A percentile compares a stretch with the other conserved stretches of the same genome.
These are phyloP conservation scores for Vireo altiloquus DNA, from an alignment of 2,113 vertebrate species.

Conservation along the genomic window DNA sequence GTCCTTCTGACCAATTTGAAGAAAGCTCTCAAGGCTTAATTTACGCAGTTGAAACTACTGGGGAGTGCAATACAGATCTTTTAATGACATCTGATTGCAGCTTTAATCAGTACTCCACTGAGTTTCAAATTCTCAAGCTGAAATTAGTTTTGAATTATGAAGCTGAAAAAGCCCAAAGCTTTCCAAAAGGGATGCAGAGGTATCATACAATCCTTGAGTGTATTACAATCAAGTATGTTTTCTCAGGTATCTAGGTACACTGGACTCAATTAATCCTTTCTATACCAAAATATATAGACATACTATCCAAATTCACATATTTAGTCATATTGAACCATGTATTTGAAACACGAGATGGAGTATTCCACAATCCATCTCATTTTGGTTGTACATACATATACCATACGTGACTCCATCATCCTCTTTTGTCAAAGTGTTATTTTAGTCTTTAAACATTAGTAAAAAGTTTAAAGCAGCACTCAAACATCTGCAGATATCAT, in stretches of 20 bases:
- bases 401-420: not conserved
- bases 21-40: not conserved
- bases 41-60: accelerated
- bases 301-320: not conserved
- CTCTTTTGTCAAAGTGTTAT: not conserved
- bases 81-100: not conserved
- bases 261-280: not conserved
- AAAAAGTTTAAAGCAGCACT: not conserved
- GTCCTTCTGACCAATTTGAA: not conserved
- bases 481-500: not conserved
- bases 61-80: not conserved
- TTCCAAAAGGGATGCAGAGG: not conserved
- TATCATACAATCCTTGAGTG: not conserved
- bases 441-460: not conserved
- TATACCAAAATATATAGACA: not conserved
- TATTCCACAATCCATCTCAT: not conserved
- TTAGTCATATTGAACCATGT: not conserved
- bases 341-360: not conserved
- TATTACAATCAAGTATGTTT: not conserved
- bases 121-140: not conserved
- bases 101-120: not conserved
- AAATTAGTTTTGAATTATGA: not conserved
- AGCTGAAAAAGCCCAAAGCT: not conserved
- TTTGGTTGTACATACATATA: not conserved
- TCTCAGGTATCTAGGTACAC: not conserved